phyloP scores from a whole-genome alignment of 2,888 invertebrate species.

The Rotaria magnacalcarata region DNA sequence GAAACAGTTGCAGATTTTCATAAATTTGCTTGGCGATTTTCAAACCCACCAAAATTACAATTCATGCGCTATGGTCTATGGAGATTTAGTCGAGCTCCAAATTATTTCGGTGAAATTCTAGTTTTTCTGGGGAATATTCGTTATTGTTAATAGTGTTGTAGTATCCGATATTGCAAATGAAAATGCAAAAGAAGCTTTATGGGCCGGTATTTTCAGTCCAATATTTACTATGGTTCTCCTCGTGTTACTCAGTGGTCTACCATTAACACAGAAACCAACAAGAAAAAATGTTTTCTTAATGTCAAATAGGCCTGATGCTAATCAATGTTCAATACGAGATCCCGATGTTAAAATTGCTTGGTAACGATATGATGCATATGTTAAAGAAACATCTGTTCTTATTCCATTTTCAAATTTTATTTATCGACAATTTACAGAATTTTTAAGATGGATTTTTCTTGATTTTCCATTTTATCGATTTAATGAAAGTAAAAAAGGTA shows the following conservation, averaged over 20 bases:
- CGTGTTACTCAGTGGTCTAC: conserved; percentile 82
- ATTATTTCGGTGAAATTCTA: conserved; percentile 87
- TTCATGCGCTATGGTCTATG: conserved; percentile 66
- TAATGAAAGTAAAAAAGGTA: neutral
- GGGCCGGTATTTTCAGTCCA: conserved; percentile 79
- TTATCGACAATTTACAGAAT: neutral
- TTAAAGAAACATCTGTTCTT: conserved; percentile 56
- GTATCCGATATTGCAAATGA: neutral
- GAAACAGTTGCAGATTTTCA: conserved; percentile 87
- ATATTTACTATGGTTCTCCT: conserved; percentile 80
- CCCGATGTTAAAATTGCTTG: neutral
- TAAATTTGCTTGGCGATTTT: conserved; percentile 69
- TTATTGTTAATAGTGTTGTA: conserved; percentile 65
- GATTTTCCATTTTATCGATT: neutral
- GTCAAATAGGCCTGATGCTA: neutral
- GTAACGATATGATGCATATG: conserved; percentile 52
- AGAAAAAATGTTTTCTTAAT: neutral
- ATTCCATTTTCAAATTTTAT: conserved; percentile 52
- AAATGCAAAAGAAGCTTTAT: conserved; percentile 64
- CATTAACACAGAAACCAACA: conserved; percentile 69
- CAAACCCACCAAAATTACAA: conserved; percentile 33
- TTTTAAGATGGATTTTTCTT: neutral
- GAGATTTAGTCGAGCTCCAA: conserved; percentile 83
- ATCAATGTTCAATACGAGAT: neutral
- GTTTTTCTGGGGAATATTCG: conserved; percentile 90